Evolutionary conservation across 2,797 vertebrate species (phyloP), one percentile per base, ranked within the genome.

Genomic region (Sarcoramphus papa): DNA sequence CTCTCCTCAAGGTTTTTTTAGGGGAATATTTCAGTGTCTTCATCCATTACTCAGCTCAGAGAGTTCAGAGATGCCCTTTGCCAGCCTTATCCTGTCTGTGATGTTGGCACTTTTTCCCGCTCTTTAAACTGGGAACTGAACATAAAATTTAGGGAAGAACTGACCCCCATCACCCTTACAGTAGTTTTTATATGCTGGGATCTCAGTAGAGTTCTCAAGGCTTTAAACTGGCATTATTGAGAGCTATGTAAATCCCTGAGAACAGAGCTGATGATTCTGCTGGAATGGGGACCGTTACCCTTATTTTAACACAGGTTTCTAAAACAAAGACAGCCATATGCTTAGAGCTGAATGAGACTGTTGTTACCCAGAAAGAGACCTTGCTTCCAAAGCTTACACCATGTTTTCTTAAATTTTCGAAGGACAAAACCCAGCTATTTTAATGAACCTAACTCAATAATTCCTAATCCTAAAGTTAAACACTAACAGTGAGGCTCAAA

Each of bases 381-480:
- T 95, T 30, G 69, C 81, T 94, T 96, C 95, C 70, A 90, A 69
- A 85, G 94, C 94, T 97, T 96, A 95, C 35, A 88, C 93, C 41
- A 53, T 97, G 96, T 96, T 96, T 97, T 96, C 90, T 96, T 97
- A 94, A 96, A 95, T 97, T 97, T 97, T 92, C 0, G 57, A 92
- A 86, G 94, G 95, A 96, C 95, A 97, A 97, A 97, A 82, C 93
- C 88, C 62, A 87, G 88, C 96, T 94, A 94, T 97, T 97, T 97
- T 97, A 97, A 97, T 97, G 97, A 97, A 97, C 96, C 95, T 95
- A 96, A 97, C 96, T 97, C 96, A 97, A 96, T 97, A 96, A 97
- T 97, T 97, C 97, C 92, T 98, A 98, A 98, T 98, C 98, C 97
- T 94, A 65, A 86, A 98, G 95, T 97, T 98, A 98, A 98, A 98